Percentiles rank a stretch among this genome's conserved stretches.
Evolutionary conservation across 1,140 invertebrate genomes (phyloP).

Genomic region (Micrasema longulum): DNA sequence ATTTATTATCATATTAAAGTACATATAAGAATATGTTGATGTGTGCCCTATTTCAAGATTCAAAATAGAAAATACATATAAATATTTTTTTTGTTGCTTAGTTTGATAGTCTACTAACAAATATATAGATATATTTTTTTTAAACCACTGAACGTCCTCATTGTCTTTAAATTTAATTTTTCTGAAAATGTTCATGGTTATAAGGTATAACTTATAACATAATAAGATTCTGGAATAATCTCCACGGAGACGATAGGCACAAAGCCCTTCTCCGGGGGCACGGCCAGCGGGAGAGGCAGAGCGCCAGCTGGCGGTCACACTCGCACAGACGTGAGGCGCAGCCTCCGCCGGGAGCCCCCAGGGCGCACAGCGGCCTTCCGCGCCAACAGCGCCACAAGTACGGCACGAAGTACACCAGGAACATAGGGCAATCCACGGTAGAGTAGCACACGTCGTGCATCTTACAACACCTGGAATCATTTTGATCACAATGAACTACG

Average conservation of each 20-base stretch:
- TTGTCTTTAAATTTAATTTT: not conserved
- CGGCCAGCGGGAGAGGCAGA: conserved; percentile 80
- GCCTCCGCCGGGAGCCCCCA: conserved; percentile 74
- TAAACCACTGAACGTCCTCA: too few species aligned
- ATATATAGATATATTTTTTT: too few species aligned
- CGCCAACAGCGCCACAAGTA: conserved; percentile 89
- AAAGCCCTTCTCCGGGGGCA: conserved; percentile 80
- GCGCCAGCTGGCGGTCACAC: conserved; percentile 84
- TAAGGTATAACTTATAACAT: conserved; percentile 64
- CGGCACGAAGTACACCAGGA: conserved; percentile 87
- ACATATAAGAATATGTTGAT: too few species aligned
- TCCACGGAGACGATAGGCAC: conserved; percentile 77
- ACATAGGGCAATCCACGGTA: conserved; percentile 79
- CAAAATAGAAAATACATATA: too few species aligned
- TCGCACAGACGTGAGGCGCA: conserved; percentile 87
- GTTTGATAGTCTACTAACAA: too few species aligned
- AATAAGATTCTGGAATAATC: conserved; percentile 79
- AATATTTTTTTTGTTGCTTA: too few species aligned
- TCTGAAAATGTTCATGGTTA: not conserved
- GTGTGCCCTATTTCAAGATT: too few species aligned
- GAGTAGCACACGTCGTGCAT: conserved; percentile 85
- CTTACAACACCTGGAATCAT: conserved; percentile 76
- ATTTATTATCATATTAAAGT: too few species aligned
- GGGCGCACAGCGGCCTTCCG: conserved; percentile 81
- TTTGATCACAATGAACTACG: not conserved